Conservation (phyloP, 2,888 invertebrate species). For the Drosophila paranaensis region DNA sequence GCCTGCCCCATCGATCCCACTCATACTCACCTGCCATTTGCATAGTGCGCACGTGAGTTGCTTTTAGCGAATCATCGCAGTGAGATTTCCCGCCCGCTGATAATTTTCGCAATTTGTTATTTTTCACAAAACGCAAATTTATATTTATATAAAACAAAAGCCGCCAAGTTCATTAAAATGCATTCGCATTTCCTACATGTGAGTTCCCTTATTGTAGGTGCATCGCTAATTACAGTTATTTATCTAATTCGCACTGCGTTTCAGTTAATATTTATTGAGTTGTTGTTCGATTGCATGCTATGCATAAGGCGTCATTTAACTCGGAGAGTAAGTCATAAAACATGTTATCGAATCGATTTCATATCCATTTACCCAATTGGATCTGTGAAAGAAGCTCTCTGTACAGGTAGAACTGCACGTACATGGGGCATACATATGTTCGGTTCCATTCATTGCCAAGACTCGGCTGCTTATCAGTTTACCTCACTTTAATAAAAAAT, state of each 20-base stretch:
- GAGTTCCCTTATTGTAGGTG: slow-evolving; percentile 19
- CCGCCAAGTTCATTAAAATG: slow-evolving; percentile 18
- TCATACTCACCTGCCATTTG: slow-evolving; percentile 45
- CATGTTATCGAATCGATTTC: background rate
- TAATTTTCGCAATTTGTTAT: slow-evolving; percentile 32
- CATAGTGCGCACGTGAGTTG: slow-evolving; percentile 57
- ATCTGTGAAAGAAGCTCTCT: background rate
- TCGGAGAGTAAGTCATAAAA: background rate
- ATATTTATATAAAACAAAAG: slow-evolving; percentile 13
- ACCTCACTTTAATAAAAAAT: slow-evolving; percentile 12
- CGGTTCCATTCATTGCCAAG: slow-evolving; percentile 14
- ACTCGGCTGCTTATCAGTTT: slow-evolving; percentile 9
- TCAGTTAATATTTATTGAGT: slow-evolving; percentile 12
- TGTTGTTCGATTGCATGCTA: background rate
- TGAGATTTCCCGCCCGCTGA: slow-evolving; percentile 11
- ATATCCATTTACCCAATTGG: slow-evolving; percentile 3
- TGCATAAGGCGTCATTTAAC: background rate
- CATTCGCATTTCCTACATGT: slow-evolving; percentile 26
- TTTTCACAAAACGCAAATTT: slow-evolving; percentile 36
- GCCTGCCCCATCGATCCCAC: background rate
- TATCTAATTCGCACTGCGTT: slow-evolving; percentile 21
- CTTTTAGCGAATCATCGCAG: slow-evolving; percentile 14
- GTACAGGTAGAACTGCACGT: slow-evolving; percentile 10
- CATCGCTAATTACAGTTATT: slow-evolving; percentile 24
- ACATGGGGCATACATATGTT: background rate